phyloP scores from a whole-genome alignment of 2,888 invertebrate genomes.

The Brachyptera putata region DNA sequence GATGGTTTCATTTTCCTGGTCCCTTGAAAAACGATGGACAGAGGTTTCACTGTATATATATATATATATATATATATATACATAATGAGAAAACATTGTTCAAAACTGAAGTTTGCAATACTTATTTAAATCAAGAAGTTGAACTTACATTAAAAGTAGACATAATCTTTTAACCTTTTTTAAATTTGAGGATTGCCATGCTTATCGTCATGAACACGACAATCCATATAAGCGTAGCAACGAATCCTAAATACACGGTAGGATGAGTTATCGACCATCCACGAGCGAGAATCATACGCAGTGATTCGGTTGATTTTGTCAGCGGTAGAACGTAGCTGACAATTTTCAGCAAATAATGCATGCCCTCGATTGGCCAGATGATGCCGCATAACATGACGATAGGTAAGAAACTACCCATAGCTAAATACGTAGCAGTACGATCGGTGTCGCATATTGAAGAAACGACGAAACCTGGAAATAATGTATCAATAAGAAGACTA shows the following conservation, averaged over 20 bases:
- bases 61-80: no score
- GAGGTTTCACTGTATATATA: no score
- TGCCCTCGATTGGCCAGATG: conserved; percentile 93
- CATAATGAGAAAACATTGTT: no score
- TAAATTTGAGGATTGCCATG: conserved; percentile 74
- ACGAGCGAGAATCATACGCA: conserved; percentile 77
- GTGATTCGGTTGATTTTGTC: conserved; percentile 82
- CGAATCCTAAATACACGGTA: conserved; percentile 75
- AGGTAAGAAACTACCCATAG: conserved; percentile 80
- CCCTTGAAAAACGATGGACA: no score
- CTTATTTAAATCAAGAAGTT: no score
- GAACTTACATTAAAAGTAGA: no score
- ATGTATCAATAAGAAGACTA: no score
- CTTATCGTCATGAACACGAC: conserved; percentile 67
- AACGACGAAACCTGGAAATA: conserved; percentile 69
- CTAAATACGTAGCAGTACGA: conserved; percentile 78
- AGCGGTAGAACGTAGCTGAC: conserved; percentile 74
- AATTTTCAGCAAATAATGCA: conserved; percentile 70
- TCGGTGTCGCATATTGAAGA: conserved; percentile 76
- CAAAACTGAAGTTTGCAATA: no score
- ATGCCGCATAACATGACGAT: conserved; percentile 82
- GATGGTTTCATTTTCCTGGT: no score
- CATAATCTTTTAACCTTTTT: conserved; percentile 70
- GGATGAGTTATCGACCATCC: conserved; percentile 73
- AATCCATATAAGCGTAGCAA: conserved; percentile 76